These are phyloP conservation scores for Vulpes ferrilata DNA, from an alignment of 2,113 vertebrate genomes.

Conservation along the genomic window DNA sequence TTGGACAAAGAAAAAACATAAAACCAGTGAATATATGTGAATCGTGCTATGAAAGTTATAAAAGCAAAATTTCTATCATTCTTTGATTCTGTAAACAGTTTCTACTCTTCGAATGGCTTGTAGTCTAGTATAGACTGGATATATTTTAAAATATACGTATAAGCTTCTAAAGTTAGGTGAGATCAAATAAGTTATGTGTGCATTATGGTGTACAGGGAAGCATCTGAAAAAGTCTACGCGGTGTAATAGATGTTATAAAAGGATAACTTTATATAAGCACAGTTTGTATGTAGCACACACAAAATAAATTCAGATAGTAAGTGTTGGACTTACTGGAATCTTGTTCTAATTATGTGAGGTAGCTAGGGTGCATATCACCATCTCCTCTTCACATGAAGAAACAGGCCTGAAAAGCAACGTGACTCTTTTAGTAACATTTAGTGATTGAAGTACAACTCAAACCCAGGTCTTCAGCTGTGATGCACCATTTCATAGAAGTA, in stretches of 20 bases:
- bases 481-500: not conserved
- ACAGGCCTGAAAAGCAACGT: not conserved
- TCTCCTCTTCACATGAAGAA: not conserved
- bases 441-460: not conserved
- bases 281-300: not conserved
- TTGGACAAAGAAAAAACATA: constrained; percentile 33
- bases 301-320: not conserved
- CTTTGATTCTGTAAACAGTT: not conserved
- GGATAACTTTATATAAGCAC: not conserved
- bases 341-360: not conserved
- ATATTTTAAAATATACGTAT: not conserved
- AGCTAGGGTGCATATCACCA: not conserved
- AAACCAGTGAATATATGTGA: not conserved
- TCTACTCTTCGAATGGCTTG: not conserved
- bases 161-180: not conserved
- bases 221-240: not conserved
- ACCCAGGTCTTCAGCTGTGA: not conserved
- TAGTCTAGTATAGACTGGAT: not conserved
- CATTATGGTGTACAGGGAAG: not conserved
- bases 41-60: not conserved
- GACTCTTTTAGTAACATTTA: not conserved
- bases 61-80: constrained; percentile 25
- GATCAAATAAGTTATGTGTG: not conserved
- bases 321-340: not conserved
- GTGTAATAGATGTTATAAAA: not conserved